Percentiles rank a stretch among this genome's conserved stretches.
Conservation (phyloP, 2,888 invertebrate genomes). For the Drosophila rellima region DNA sequence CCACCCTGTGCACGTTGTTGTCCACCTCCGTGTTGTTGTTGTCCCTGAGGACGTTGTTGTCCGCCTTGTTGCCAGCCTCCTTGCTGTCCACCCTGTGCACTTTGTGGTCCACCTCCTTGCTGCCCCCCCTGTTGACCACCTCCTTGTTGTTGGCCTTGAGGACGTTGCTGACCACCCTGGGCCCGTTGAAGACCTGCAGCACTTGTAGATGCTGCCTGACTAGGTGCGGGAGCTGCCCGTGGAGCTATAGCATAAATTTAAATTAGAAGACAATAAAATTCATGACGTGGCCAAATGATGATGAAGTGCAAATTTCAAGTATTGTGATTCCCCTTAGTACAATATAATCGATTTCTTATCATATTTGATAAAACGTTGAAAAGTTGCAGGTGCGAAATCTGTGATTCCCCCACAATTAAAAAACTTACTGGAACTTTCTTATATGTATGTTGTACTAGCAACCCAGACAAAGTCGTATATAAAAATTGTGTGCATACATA, state of each 20-base stretch:
- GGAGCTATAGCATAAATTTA: constrained; percentile 2
- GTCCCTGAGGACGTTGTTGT: no score
- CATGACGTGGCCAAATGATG: neutral
- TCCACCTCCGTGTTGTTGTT: no score
- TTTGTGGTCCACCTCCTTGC: constrained; percentile 13
- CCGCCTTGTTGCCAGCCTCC: constrained; percentile 6
- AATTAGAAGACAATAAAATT: neutral
- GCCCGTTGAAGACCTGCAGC: neutral
- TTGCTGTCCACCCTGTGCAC: constrained; percentile 11
- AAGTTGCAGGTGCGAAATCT: neutral
- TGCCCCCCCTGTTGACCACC: constrained; percentile 8
- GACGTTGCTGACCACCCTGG: constrained; percentile 1
- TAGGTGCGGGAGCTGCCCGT: constrained; percentile 8
- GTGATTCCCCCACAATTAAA: constrained; percentile 5
- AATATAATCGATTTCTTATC: neutral
- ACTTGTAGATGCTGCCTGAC: constrained; percentile 20
- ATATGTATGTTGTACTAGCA: neutral
- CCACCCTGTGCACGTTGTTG: neutral
- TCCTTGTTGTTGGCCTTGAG: no score
- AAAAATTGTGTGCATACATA: neutral
- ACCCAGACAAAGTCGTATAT: neutral
- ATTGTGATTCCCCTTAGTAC: constrained; percentile 5
- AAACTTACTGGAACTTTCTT: constrained; percentile 12
- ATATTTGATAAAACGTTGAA: neutral
- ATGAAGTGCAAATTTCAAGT: neutral